Evolutionary conservation across 2,888 invertebrate genomes (phyloP).

Genomic region (Tenthredo livida): DNA sequence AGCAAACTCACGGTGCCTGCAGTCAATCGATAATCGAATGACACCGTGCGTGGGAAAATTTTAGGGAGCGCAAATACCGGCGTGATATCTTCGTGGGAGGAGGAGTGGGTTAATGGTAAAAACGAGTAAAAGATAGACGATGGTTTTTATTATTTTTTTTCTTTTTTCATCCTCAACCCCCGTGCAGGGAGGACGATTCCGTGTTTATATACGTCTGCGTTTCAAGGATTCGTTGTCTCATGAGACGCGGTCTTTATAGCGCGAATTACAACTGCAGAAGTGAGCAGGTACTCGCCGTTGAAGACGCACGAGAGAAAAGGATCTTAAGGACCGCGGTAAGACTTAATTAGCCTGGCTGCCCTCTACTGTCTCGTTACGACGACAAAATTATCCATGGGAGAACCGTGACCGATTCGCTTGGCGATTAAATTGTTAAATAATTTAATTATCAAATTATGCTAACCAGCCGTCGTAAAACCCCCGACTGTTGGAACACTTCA

Average conservation of each 20-base stretch:
- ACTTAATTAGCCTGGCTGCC: constrained; percentile 46
- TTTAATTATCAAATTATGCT: constrained; percentile 54
- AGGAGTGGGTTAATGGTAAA: neutral
- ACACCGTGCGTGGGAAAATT: constrained; percentile 33
- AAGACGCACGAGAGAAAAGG: constrained; percentile 28
- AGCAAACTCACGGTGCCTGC: constrained; percentile 1
- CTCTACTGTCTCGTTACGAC: constrained; percentile 46
- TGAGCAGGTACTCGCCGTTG: neutral
- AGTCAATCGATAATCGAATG: constrained; percentile 8
- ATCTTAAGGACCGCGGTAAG: constrained; percentile 51
- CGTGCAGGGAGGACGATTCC: neutral
- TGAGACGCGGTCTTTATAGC: constrained; percentile 18
- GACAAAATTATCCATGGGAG: constrained; percentile 49
- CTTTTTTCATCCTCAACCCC: neutral
- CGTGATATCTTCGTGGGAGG: constrained; percentile 25
- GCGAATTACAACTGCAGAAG: constrained; percentile 23
- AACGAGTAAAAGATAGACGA: neutral
- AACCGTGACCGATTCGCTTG: constrained; percentile 50
- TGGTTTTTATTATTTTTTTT: neutral
- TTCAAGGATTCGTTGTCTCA: neutral
- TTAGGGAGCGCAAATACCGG: constrained; percentile 15
- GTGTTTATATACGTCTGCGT: neutral
- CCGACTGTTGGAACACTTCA: constrained; percentile 16
- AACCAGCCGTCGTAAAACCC: constrained; percentile 48
- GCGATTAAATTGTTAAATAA: constrained; percentile 53